Evolutionary conservation across 2,888 invertebrate species (phyloP), one percentile per base, ranked within the genome.

Genomic region (Drosophila neonasuta): DNA sequence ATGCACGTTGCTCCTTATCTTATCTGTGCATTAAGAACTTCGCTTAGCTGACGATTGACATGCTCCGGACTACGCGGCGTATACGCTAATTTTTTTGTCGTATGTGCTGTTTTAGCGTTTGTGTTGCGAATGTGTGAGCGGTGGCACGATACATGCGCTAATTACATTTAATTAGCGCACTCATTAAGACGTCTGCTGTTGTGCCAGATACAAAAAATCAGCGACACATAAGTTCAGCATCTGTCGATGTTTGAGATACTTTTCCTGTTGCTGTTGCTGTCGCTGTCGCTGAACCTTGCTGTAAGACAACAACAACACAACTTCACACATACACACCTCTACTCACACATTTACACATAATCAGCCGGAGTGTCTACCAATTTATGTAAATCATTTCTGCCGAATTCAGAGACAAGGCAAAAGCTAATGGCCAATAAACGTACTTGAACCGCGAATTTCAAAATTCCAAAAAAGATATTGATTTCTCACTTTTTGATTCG

Each of bases 1-100:
- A 15, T 24, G 62, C 80, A 85, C 86, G 86, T 86, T 64, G 56
- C 36, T 36, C 45, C 30, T 80, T 80, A 80, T 80, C 86, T 86
- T 77, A 86, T 80, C 83, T 6, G 36, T 34, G 62, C 15, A 64
- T 56, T 48, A 36, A 50, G 42, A 68, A 42, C 44, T 52, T 50
- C 55, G 58, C 65, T 74, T 51, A 68, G 52, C 63, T 30, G 41
- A n/a, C 17, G 4, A 44, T 49, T 54, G 32, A 60, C 48, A 54
- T 15, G 51, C 46, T 48, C 45, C 55, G 17, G 24, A 24, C 24
- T 41, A 62, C 36, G 30, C 44, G 51, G 54, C 52, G 52, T 62
- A 59, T 59, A 46, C 59, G 48, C 11, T 54, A 60, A 36, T 51
- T 55, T 44, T 10, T 39, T 32, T 32, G 32, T 36, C 11, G 5